Conservation (phyloP, 2,797 vertebrate genomes). For the Anguilla anguilla region DNA sequence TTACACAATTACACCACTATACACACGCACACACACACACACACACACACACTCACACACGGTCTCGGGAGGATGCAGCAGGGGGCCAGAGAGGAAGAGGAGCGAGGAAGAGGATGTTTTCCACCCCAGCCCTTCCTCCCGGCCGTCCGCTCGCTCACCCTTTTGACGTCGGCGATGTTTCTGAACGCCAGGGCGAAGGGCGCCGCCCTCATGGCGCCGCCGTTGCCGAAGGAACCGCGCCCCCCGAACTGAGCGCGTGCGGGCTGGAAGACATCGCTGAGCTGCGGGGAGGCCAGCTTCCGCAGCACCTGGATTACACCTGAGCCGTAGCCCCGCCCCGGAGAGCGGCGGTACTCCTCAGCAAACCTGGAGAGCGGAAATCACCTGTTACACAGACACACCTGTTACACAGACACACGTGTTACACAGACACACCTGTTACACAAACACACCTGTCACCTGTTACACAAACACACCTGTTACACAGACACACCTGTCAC, state of each 20-base stretch:
- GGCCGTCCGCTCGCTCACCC: conserved; percentile 65
- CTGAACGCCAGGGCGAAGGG: conserved; percentile 84
- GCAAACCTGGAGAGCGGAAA: conserved; percentile 81
- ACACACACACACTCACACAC: too few species aligned
- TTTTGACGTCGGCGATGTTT: conserved; percentile 75
- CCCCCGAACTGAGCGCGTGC: conserved; percentile 92
- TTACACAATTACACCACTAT: too few species aligned
- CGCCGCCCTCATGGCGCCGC: conserved; percentile 93
- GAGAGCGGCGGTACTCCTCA: conserved; percentile 88
- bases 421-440: neutral
- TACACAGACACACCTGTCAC: neutral
- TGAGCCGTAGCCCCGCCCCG: conserved; percentile 87
- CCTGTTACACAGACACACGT: neutral
- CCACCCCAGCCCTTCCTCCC: too few species aligned
- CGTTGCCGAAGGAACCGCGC: conserved; percentile 94
- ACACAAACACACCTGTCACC: neutral
- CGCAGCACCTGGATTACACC: conserved; percentile 90
- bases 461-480: neutral
- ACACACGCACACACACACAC: too few species aligned
- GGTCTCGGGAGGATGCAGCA: too few species aligned
- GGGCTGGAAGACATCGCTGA: conserved; percentile 87
- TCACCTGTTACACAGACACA: neutral
- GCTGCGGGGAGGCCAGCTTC: conserved; percentile 88
- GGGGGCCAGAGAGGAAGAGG: too few species aligned
- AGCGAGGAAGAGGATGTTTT: too few species aligned